These are phyloP conservation scores for Crossaster papposus DNA, from an alignment of 53 echinoderm and acorn worm genomes.

Conservation along the genomic window DNA sequence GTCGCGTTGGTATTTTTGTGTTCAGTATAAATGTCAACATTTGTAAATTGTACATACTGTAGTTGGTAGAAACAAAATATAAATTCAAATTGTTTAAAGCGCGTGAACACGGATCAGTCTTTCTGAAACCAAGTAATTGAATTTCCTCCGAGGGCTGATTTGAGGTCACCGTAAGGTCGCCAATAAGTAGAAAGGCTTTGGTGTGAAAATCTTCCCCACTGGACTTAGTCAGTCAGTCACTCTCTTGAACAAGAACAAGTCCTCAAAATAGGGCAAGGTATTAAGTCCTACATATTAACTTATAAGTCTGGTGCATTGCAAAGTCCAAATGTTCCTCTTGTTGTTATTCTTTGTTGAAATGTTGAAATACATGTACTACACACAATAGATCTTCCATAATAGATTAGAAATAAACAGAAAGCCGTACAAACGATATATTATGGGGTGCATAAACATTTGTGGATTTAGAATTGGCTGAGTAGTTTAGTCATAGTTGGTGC, in stretches of 20 bases:
- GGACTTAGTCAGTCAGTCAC: neutral
- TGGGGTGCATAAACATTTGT: too few species aligned
- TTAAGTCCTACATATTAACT: too few species aligned
- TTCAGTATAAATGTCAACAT: neutral
- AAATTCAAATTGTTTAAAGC: neutral
- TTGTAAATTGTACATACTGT: neutral
- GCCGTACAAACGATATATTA: too few species aligned
- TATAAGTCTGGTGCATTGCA: too few species aligned
- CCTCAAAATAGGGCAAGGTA: too few species aligned
- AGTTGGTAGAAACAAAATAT: neutral
- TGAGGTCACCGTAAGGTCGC: neutral
- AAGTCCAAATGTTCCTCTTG: too few species aligned
- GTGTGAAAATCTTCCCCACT: neutral
- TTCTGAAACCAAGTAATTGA: neutral
- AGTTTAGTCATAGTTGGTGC: too few species aligned
- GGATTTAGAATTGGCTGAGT: too few species aligned
- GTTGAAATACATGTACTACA: neutral
- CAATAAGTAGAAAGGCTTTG: neutral
- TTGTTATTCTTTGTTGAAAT: too few species aligned
- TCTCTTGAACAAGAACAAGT: neutral
- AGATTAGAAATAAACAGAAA: too few species aligned
- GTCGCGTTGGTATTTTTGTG: too few species aligned
- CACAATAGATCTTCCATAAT: too few species aligned
- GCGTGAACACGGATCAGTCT: neutral
- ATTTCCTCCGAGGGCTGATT: slow-evolving; percentile 26